Conservation (phyloP, 2,113 vertebrate species). For the Hypocryptadius cinnamomeus region DNA sequence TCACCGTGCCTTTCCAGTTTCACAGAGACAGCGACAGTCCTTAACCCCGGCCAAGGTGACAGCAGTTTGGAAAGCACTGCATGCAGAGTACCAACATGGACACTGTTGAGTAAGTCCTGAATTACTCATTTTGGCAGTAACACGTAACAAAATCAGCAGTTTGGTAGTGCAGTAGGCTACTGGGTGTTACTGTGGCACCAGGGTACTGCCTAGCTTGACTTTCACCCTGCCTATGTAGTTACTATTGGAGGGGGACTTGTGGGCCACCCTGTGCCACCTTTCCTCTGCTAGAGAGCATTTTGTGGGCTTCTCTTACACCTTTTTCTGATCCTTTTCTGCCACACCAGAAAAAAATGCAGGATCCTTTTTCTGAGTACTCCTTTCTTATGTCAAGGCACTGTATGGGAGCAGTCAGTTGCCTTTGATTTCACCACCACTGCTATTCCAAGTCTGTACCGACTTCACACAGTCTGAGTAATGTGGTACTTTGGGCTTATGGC, state of each 20-base stretch:
- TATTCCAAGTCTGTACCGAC: not conserved
- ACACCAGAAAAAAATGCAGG: not conserved
- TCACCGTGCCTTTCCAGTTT: not conserved
- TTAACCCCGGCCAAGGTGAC: not conserved
- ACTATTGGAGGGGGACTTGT: not conserved
- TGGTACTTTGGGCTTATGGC: not conserved
- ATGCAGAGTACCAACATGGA: not conserved
- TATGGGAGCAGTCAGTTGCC: not conserved
- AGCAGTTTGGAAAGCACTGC: not conserved
- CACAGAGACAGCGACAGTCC: not conserved
- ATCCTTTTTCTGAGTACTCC: not conserved
- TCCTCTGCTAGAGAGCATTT: not conserved
- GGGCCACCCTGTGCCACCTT: not conserved
- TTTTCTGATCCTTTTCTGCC: not conserved
- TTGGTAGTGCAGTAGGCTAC: not conserved
- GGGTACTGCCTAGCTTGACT: rapidly evolving
- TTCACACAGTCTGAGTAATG: not conserved
- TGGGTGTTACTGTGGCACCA: not conserved
- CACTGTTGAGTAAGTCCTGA: not conserved
- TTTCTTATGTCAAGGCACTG: not conserved
- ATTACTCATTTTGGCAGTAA: not conserved
- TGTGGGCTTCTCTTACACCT: not conserved
- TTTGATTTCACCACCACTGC: not conserved
- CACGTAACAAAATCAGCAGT: not conserved
- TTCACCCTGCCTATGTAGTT: not conserved